Evolutionary conservation across 2,113 vertebrate species (phyloP), one percentile per base, ranked within the genome.

Genomic region (Lepisosteus oculatus): DNA sequence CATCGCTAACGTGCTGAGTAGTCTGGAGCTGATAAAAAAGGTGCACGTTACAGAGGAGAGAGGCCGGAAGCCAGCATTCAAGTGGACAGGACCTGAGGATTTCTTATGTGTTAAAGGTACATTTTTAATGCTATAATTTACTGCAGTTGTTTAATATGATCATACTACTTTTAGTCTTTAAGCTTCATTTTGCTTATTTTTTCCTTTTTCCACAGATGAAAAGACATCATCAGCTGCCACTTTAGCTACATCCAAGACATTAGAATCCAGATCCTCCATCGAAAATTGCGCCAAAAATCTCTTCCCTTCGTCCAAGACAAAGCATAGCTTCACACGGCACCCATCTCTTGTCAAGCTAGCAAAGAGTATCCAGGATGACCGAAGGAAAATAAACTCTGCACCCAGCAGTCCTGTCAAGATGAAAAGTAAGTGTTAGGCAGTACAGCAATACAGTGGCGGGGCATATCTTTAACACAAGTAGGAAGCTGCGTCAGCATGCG

Each of bases 1-100:
- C 74, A 99, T 99, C 13, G 96, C 97, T 0, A 99, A 99, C 59
- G 95, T 99, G 70, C 92, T 99, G 67, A 95, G 93, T 73, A 99
- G 97, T 83, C 90, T 99, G 68, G 88, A 95, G 71, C 94, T 99
- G 66, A 98, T 99, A 69, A 93, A 96, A 88, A 99, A 99, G 81
- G 94, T 99, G 70, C 95, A 96, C 0, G 91, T 99, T 55, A 96
- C 93, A 0, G 96, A 98, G 55, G 93, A 94, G 74, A 90, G 93
- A 69, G 95, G 95, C 0, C 92, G 94, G 84, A 99, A 98, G 74
- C 93, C 96, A n/a, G 97, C 97, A n/a, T 99, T 98, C 67, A 91
- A 96, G 55, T 99, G 97, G 97, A 95, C 92, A 3, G 95, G 97
- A 47, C 95, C 95, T 0, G 89, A 93, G 55, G 85, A 95, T 68